Evolutionary conservation across 2,888 invertebrate genomes (phyloP), one percentile per base, ranked within the genome.

Genomic region (Standfussiana lucernea): DNA sequence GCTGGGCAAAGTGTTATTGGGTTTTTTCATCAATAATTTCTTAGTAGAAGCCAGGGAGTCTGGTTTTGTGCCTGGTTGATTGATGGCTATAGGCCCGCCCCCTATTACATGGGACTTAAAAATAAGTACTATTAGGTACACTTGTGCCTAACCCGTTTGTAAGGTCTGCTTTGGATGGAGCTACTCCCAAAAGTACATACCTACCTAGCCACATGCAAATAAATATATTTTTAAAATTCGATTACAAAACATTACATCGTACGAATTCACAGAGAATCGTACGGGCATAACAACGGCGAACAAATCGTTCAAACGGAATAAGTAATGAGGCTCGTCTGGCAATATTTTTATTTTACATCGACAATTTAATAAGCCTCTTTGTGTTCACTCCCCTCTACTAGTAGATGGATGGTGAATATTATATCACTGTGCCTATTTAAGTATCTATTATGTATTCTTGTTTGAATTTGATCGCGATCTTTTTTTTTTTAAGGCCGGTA

Each of bases 271-370:
- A 75, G 77, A 64, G 78, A 80, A 77, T 84, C 79, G 79, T 68
- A 69, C 75, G 69, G 67, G 73, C 80, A 84, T 84, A 79, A 87
- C 76, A 83, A 77, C 77, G 62, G 68, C 72, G 82, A 84, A 92
- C 92, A 92, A 93, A 94, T 93, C 92, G 91, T 88, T 92, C 93
- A 95, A 94, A 95, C 92, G 92, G 95, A 95, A 95, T 95, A 94
- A 94, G 92, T 92, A 94, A 95, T 94, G 94, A 93, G 93, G 76
- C 79, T 85, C 88, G 88, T 89, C 88, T 84, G 89, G 91, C 92
- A 89, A 94, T 93, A 93, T 93, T 94, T 94, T 93, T 91, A 91
- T 93, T 92, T 92, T 90, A 86, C 91, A 92, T 91, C 89, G 89
- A 88, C 90, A 91, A 93, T 93, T 93, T 93, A 91, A 93, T 94